phyloP scores from a whole-genome alignment of 2,797 vertebrate genomes.

The Gephyroberyx darwinii region DNA sequence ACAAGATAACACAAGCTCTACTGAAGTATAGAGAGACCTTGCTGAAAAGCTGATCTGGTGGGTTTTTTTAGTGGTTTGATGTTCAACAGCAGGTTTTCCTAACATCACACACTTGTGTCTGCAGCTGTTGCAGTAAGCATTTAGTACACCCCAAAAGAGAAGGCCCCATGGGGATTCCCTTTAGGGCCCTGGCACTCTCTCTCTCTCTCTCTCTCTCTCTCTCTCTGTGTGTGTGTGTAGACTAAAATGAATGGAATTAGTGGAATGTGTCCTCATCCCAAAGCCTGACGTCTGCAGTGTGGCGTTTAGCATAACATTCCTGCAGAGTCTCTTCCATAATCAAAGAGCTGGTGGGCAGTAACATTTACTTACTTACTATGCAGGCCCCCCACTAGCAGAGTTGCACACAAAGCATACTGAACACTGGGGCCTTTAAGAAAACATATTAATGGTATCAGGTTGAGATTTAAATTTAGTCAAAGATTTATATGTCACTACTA shows the following conservation, averaged over 20 bases:
- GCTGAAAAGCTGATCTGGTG: slow-evolving; percentile 49
- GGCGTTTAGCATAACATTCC: slow-evolving; percentile 69
- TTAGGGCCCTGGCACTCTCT: slow-evolving; percentile 16
- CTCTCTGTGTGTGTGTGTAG: slow-evolving; percentile 55
- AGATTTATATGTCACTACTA: neutral
- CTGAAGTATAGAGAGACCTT: slow-evolving; percentile 42
- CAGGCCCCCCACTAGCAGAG: neutral
- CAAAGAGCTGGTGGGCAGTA: slow-evolving; percentile 41
- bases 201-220: slow-evolving; percentile 12
- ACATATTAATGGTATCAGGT: slow-evolving; percentile 25
- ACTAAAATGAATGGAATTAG: slow-evolving; percentile 73
- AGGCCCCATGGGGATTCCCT: slow-evolving; percentile 65
- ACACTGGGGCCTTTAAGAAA: slow-evolving; percentile 26
- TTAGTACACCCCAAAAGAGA: slow-evolving; percentile 61
- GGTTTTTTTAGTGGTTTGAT: slow-evolving; percentile 70
- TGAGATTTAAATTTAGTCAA: slow-evolving; percentile 16
- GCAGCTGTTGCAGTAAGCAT: slow-evolving; percentile 75
- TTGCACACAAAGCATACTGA: slow-evolving; percentile 30
- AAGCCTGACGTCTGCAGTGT: slow-evolving; percentile 65
- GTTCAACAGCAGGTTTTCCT: slow-evolving; percentile 72
- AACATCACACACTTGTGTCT: slow-evolving; percentile 75
- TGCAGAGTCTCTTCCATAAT: slow-evolving; percentile 59
- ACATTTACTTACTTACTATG: slow-evolving; percentile 16
- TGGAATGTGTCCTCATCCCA: slow-evolving; percentile 69
- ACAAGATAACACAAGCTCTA: slow-evolving; percentile 13